These are phyloP conservation scores for Pseudolycoriella hygida DNA, from an alignment of 2,888 invertebrate genomes.

Conservation along the genomic window DNA sequence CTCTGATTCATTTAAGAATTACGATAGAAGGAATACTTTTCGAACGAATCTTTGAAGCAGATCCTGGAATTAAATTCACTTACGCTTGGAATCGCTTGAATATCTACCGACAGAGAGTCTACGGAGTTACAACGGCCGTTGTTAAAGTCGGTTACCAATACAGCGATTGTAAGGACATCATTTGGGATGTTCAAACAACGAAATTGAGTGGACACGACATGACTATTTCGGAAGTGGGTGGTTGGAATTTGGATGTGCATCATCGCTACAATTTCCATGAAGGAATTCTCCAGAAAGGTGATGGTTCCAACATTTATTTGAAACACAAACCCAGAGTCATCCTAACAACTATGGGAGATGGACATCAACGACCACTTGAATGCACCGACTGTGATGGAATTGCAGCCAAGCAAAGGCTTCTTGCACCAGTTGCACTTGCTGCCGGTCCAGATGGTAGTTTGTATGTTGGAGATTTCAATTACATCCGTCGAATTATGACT, in stretches of 20 bases:
- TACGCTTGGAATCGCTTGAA: conserved; percentile 96
- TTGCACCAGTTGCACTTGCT: conserved; percentile 86
- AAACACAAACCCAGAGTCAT: conserved; percentile 85
- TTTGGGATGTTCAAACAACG: conserved; percentile 93
- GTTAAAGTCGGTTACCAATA: conserved; percentile 96
- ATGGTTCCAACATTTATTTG: conserved; percentile 88
- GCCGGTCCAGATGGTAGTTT: conserved; percentile 85
- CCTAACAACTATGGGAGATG: conserved; percentile 80
- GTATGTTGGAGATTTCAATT: conserved; percentile 90
- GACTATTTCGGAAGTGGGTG: conserved; percentile 92
- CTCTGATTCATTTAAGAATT: conserved; percentile 79
- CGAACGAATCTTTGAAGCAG: conserved; percentile 87
- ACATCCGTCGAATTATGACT: conserved; percentile 70
- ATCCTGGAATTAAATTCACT: conserved; percentile 89
- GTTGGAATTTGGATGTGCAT: conserved; percentile 96
- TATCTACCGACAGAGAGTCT: conserved; percentile 89
- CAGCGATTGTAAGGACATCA: conserved; percentile 73
- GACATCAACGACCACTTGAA: conserved; percentile 71
- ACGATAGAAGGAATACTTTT: conserved; percentile 89
- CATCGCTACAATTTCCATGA: conserved; percentile 97
- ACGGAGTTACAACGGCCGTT: conserved; percentile 86
- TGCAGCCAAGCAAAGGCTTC: conserved; percentile 59
- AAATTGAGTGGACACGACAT: conserved; percentile 91
- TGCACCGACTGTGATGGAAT: conserved; percentile 67
- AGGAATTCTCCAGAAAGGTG: conserved; percentile 93